These are phyloP conservation scores for Euura saliciscinereae DNA, from an alignment of 1,140 invertebrate species.

Conservation along the genomic window DNA sequence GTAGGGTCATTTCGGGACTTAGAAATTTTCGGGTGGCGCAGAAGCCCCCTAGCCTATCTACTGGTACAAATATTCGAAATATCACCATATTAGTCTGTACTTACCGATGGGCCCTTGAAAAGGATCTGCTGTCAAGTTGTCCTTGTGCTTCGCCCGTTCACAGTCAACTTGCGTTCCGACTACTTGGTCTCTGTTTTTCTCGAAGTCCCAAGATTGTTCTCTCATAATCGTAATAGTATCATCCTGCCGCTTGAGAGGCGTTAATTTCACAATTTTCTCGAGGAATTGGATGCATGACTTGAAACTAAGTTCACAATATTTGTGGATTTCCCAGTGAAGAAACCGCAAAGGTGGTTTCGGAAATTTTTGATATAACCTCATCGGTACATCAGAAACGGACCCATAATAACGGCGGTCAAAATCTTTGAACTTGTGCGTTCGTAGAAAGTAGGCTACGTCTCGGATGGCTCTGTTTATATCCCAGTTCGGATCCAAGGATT, in stretches of 20 bases:
- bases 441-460: slow-evolving; percentile 66
- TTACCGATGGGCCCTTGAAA: slow-evolving; percentile 61
- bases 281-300: slow-evolving; percentile 64
- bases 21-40: too few species aligned
- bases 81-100: slow-evolving; percentile 6
- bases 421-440: slow-evolving; percentile 68
- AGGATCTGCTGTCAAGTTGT: slow-evolving; percentile 55
- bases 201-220: slow-evolving; percentile 53
- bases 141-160: slow-evolving; percentile 47
- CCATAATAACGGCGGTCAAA: slow-evolving; percentile 63
- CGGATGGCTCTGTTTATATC: slow-evolving; percentile 48
- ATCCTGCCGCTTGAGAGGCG: slow-evolving; percentile 52
- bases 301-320: slow-evolving; percentile 62
- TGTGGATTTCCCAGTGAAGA: slow-evolving; percentile 67
- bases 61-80: too few species aligned
- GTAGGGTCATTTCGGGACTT: too few species aligned
- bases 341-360: slow-evolving; percentile 62
- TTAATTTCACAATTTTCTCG: slow-evolving; percentile 47
- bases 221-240: slow-evolving; percentile 60
- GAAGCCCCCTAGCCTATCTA: too few species aligned
- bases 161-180: slow-evolving; percentile 58
- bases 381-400: slow-evolving; percentile 28
- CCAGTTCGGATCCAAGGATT: slow-evolving; percentile 31
- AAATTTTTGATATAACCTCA: slow-evolving; percentile 55
- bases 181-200: slow-evolving; percentile 48